Evolutionary conservation across 2,113 vertebrate species (phyloP).

Genomic region (Saccopteryx leptura): DNA sequence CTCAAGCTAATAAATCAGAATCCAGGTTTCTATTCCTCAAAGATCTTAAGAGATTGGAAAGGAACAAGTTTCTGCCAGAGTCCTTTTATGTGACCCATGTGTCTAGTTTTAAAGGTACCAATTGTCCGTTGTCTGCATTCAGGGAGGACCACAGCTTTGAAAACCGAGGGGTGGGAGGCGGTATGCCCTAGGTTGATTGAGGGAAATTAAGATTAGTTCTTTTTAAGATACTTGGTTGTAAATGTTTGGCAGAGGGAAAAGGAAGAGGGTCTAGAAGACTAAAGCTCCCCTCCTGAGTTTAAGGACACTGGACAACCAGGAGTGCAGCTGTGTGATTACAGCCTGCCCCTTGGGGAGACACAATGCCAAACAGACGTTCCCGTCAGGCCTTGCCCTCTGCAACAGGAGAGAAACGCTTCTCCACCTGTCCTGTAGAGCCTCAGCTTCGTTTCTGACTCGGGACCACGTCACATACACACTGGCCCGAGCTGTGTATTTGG

Average conservation of each 20-base stretch:
- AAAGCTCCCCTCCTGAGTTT: slow-evolving; percentile 13
- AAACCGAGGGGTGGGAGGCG: background rate
- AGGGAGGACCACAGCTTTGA: background rate
- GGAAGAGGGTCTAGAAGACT: background rate
- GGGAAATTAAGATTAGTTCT: slow-evolving; percentile 2
- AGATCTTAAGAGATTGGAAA: slow-evolving; percentile 35
- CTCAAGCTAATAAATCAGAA: slow-evolving; percentile 63
- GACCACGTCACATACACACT: background rate
- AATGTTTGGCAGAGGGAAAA: background rate
- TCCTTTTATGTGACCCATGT: background rate
- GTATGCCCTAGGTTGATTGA: background rate
- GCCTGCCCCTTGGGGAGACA: background rate
- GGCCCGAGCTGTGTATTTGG: background rate
- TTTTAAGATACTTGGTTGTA: slow-evolving; percentile 28
- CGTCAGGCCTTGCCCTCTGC: background rate
- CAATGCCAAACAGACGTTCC: background rate
- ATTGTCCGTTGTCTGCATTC: slow-evolving; percentile 29
- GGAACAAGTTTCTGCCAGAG: background rate
- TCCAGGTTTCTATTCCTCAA: slow-evolving; percentile 4
- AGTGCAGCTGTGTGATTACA: background rate
- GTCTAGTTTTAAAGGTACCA: slow-evolving; percentile 37
- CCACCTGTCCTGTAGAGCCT: background rate
- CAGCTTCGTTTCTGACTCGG: background rate
- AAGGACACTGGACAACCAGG: background rate
- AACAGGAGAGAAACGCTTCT: slow-evolving; percentile 6